A percentile compares a stretch with the other conserved stretches of the same genome.
phyloP scores from a whole-genome alignment of 2,113 vertebrate species.

The Verasper variegatus region DNA sequence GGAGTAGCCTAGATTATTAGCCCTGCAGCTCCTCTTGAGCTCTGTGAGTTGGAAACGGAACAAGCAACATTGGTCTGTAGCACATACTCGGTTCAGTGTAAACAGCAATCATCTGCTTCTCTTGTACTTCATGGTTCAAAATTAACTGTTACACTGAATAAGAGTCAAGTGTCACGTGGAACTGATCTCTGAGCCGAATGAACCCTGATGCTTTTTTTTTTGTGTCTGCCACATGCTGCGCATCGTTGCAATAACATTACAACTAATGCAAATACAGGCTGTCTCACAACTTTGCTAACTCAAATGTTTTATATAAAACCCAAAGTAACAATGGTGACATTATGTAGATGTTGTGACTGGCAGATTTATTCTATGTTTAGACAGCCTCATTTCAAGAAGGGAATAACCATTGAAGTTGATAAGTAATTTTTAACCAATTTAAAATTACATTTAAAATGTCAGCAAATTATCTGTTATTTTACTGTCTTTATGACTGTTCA shows the following conservation, averaged over 20 bases:
- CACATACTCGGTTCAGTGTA: not conserved
- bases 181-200: not conserved
- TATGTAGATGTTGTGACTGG: not conserved
- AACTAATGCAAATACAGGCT: not conserved
- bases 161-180: not conserved
- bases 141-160: constrained; percentile 8
- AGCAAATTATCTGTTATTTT: not conserved
- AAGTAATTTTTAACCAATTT: not conserved
- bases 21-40: constrained; percentile 7
- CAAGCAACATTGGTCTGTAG: constrained; percentile 1
- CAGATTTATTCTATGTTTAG: not conserved
- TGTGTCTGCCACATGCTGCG: not conserved
- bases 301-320: not conserved
- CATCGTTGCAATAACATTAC: not conserved
- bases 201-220: constrained; percentile 5
- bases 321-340: not conserved
- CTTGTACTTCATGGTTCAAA: not conserved
- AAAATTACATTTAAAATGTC: not conserved
- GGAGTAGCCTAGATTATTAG: constrained; percentile 30
- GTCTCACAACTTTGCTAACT: not conserved
- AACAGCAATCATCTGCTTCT: constrained; percentile 6
- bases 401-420: not conserved
- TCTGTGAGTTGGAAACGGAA: constrained; percentile 19
- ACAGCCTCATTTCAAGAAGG: not conserved
- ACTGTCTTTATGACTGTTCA: not conserved